Evolutionary conservation across 2,888 invertebrate genomes (phyloP), one percentile per base, ranked within the genome.

Genomic region (Drosophila bunnanda): DNA sequence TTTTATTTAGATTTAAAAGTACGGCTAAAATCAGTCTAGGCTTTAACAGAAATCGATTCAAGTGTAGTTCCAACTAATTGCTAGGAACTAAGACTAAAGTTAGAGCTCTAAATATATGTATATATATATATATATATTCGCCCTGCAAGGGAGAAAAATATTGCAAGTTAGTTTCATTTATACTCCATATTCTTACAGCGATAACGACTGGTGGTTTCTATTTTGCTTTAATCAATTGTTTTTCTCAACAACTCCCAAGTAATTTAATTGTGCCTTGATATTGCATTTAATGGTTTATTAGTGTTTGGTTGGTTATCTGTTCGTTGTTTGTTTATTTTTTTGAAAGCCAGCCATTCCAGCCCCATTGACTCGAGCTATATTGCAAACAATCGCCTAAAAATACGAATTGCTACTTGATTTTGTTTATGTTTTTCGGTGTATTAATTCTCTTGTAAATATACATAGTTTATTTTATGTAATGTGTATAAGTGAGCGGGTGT

Each of bases 391-490:
- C 36, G 38, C 48, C 39, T 56, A 39, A 22, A 28, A 50, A 36
- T 67, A 54, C 34, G 54, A 67, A 50, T 32, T 59, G 17, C 22
- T 41, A 34, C 10, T 44, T 44, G 41, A 48, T 48, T 54, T 25
- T 43, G 30, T 50, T 30, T 55, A 4, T 13, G 30, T 22, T 30
- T n/a, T 54, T 25, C 46, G 41, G 57, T 61, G 36, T 32, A 50
- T 32, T 50, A 20, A 50, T 30, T 34, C 62, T 76, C 74, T 66
- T 61, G 76, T 75, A 54, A 70, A 74, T 57, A 66, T 64, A 71
- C 66, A 70, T 75, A 66, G 57, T 69, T 54, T 76, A 62, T 57
- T 61, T 54, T 65, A 56, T 62, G 44, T 64, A 76, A 56, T 48
- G 54, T 64, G 52, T 75, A 48, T 34, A 9, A 32, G 50, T 34